Conservation (phyloP, 2,113 vertebrate species). For the Scolopax mira region DNA sequence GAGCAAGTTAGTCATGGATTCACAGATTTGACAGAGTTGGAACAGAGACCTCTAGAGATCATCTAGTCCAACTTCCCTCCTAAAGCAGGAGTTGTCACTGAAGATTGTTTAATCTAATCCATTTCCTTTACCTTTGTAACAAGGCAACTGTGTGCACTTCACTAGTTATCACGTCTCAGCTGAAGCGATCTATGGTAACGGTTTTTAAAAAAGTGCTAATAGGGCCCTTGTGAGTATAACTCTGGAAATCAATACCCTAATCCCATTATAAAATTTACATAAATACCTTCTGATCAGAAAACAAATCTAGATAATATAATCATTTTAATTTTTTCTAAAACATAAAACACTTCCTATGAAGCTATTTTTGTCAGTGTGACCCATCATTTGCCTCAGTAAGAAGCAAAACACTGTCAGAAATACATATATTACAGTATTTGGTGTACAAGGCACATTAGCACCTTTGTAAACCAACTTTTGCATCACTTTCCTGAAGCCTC, state of each 20-base stretch:
- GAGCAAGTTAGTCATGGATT: not conserved
- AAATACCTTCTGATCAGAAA: not conserved
- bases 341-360: not conserved
- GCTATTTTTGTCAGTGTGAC: not conserved
- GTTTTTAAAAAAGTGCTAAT: not conserved
- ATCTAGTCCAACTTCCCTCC: no score
- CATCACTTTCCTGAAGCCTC: not conserved
- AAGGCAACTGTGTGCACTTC: not conserved
- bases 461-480: not conserved
- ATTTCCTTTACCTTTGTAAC: not conserved
- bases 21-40: no score
- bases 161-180: not conserved
- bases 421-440: not conserved
- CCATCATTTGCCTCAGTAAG: not conserved
- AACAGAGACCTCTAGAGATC: no score
- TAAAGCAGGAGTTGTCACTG: not conserved
- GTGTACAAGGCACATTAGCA: not conserved
- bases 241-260: not conserved
- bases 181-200: not conserved
- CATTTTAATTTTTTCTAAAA: not conserved
- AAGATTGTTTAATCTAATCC: not conserved
- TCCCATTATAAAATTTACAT: not conserved
- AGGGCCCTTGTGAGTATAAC: not conserved
- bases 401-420: not conserved
- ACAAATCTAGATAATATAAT: not conserved